A percentile compares a stretch with the other conserved stretches of the same genome.
Evolutionary conservation across 2,888 invertebrate genomes (phyloP).

Genomic region (Drosophila buzzatii): DNA sequence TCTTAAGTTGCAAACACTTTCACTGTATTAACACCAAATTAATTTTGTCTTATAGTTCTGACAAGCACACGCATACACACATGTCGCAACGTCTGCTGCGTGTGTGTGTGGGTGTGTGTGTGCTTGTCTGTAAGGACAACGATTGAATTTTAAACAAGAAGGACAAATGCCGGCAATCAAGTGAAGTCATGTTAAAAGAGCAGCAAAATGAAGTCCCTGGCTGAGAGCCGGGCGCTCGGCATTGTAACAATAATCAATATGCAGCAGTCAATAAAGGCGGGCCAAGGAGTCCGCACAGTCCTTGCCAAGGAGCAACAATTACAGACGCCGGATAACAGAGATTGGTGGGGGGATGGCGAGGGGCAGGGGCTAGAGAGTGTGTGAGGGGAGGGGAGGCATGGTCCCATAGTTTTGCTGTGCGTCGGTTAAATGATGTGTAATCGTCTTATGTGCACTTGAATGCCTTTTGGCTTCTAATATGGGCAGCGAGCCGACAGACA

Average conservation of each 20-base stretch:
- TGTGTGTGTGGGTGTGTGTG: slow-evolving; percentile 19
- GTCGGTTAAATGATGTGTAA: slow-evolving; percentile 85
- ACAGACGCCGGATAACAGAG: slow-evolving; percentile 38
- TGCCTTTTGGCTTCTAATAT: slow-evolving; percentile 84
- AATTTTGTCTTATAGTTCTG: slow-evolving; percentile 54
- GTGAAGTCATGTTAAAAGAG: slow-evolving; percentile 59
- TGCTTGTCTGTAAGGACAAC: slow-evolving; percentile 32
- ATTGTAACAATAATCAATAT: slow-evolving; percentile 81
- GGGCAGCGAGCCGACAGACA: slow-evolving; percentile 61
- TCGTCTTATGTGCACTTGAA: slow-evolving; percentile 84
- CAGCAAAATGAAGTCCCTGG: slow-evolving; percentile 54
- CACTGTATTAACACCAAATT: slow-evolving; percentile 78
- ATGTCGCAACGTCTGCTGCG: slow-evolving; percentile 4
- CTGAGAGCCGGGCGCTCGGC: slow-evolving; percentile 16
- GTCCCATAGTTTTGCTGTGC: slow-evolving; percentile 70
- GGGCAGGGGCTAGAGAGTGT: not conserved
- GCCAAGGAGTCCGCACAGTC: slow-evolving; percentile 24
- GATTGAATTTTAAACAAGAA: slow-evolving; percentile 77
- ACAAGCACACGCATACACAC: slow-evolving; percentile 12
- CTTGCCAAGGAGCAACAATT: slow-evolving; percentile 71
- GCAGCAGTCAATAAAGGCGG: slow-evolving; percentile 65
- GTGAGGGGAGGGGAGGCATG: not conserved
- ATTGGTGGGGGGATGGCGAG: not conserved
- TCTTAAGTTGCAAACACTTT: slow-evolving; percentile 61
- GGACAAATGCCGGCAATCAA: slow-evolving; percentile 75